A percentile compares a stretch with the other conserved stretches of the same genome.
Conservation (phyloP, 1,140 invertebrate species). For the Diabrotica undecimpunctata region DNA sequence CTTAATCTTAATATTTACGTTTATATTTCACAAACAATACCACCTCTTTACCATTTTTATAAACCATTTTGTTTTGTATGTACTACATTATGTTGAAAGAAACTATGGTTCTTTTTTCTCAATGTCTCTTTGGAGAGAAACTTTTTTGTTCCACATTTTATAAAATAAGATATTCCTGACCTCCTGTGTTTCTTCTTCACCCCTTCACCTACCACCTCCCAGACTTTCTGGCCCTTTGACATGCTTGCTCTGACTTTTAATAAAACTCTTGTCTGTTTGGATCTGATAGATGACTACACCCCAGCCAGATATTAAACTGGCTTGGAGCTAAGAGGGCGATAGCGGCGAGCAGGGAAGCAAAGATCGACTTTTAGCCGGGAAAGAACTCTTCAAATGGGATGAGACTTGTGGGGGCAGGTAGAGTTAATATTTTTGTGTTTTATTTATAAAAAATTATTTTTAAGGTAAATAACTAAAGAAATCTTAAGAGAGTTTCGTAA, state of each 20-base stretch:
- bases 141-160: background rate
- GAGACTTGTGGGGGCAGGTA: background rate
- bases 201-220: slow-evolving; percentile 21
- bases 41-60: too few species aligned
- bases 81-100: too few species aligned
- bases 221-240: slow-evolving; percentile 44
- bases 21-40: too few species aligned
- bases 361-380: slow-evolving; percentile 36
- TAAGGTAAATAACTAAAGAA: background rate
- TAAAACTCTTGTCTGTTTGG: slow-evolving; percentile 36
- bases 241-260: slow-evolving; percentile 38
- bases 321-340: slow-evolving; percentile 27
- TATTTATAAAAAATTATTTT: too few species aligned
- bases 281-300: slow-evolving; percentile 52
- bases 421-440: background rate
- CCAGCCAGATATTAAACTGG: slow-evolving; percentile 50
- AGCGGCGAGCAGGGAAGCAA: slow-evolving; percentile 22
- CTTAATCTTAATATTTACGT: too few species aligned
- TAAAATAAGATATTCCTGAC: background rate
- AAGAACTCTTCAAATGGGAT: slow-evolving; percentile 1
- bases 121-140: background rate
- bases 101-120: background rate
- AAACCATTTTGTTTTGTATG: too few species aligned
- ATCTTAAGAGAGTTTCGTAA: too few species aligned
- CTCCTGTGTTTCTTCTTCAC: slow-evolving; percentile 6